Percentiles rank a stretch among this genome's conserved stretches.
phyloP scores from a whole-genome alignment of 1,140 invertebrate species.

The Telenomus remus region DNA sequence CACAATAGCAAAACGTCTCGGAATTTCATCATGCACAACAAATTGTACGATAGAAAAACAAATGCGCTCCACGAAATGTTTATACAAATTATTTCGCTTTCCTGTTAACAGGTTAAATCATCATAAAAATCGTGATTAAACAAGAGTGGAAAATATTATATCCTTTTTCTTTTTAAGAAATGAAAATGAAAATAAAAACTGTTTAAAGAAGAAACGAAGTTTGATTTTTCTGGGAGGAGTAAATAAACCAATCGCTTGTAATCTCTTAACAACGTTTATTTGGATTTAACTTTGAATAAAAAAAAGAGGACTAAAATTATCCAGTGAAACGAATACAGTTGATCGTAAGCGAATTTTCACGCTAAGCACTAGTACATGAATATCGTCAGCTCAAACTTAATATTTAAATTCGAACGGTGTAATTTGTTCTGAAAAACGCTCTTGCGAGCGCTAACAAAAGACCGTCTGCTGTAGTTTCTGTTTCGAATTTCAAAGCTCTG shows the following conservation, averaged over 20 bases:
- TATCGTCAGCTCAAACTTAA: constrained; percentile 16
- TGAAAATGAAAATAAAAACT: no score
- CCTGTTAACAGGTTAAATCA: no score
- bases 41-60: constrained; percentile 3
- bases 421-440: not conserved
- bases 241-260: not conserved
- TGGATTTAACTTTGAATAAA: constrained; percentile 23
- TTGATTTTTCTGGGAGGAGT: no score
- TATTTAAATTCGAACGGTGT: not conserved
- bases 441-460: not conserved
- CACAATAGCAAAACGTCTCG: no score
- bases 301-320: constrained; percentile 20
- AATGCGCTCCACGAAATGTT: no score
- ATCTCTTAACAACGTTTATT: constrained; percentile 49
- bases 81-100: no score
- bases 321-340: constrained; percentile 25
- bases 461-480: not conserved
- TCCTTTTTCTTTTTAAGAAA: no score
- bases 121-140: no score
- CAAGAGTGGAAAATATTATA: no score
- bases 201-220: no score
- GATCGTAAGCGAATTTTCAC: constrained; percentile 26
- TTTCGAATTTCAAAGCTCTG: constrained; percentile 13
- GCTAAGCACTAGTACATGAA: constrained; percentile 15
- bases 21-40: not conserved